These are phyloP conservation scores for Nesoenas mayeri DNA, from an alignment of 2,113 vertebrate genomes.

Conservation along the genomic window DNA sequence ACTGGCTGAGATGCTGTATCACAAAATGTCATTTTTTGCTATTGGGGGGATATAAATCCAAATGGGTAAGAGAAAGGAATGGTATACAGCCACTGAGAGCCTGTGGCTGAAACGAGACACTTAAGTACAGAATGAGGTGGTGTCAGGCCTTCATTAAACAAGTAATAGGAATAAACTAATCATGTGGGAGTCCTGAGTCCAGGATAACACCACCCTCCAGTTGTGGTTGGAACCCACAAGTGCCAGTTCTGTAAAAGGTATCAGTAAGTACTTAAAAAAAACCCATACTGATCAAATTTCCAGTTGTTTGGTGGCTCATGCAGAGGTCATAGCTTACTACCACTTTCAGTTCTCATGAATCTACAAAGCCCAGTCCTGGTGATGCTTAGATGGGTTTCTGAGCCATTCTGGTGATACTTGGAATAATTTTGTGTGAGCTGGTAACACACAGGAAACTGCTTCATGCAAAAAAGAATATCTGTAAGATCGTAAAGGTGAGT, in stretches of 20 bases:
- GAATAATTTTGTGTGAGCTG: background rate
- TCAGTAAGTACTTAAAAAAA: background rate
- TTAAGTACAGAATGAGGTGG: background rate
- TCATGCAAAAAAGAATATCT: background rate
- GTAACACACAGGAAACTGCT: background rate
- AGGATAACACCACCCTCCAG: background rate
- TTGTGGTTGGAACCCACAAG: background rate
- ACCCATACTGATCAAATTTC: background rate
- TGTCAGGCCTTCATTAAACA: background rate
- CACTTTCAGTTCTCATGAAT: background rate
- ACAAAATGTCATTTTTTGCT: background rate
- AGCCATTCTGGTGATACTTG: background rate
- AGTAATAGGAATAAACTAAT: background rate
- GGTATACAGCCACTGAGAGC: background rate
- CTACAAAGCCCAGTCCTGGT: background rate
- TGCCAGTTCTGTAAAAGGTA: background rate
- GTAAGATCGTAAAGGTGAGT: background rate
- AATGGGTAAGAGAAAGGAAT: background rate
- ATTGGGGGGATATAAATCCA: background rate
- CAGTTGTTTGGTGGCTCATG: background rate
- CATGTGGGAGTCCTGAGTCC: background rate
- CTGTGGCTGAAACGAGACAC: background rate
- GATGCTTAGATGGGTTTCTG: background rate
- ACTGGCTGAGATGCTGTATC: background rate
- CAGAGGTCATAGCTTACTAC: background rate